Conservation (phyloP, 2,797 vertebrate species). For the Pygocentrus nattereri region DNA sequence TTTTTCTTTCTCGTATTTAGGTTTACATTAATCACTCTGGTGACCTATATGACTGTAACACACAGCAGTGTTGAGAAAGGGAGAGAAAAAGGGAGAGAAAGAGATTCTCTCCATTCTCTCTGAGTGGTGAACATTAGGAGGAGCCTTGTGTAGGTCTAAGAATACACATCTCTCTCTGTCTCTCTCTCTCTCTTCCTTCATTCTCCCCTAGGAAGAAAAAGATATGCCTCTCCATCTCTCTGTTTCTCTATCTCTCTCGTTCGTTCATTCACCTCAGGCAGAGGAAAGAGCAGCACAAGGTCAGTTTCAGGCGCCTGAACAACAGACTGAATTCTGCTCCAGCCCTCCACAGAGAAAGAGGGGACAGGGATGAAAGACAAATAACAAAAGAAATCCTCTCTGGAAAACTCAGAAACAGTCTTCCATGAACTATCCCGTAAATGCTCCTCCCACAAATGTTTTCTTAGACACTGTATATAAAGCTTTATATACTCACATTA, state of each 20-base stretch:
- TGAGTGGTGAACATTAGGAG: conserved; percentile 25
- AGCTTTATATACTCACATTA: too few relatives aligned
- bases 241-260: background rate
- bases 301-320: conserved; percentile 23
- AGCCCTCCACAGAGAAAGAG: conserved; percentile 5
- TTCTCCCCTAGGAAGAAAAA: conserved; percentile 37
- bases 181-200: conserved; percentile 10
- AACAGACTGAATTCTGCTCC: conserved; percentile 10
- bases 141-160: conserved; percentile 31
- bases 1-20: too few relatives aligned
- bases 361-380: background rate
- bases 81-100: too few relatives aligned
- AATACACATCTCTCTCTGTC: conserved; percentile 31
- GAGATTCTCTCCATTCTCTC: background rate
- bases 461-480: too few relatives aligned
- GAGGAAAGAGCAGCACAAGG: conserved; percentile 43
- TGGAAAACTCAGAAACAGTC: conserved; percentile 59
- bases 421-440: conserved; percentile 38
- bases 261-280: conserved; percentile 32
- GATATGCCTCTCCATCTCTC: conserved; percentile 19
- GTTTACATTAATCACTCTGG: too few relatives aligned
- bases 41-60: too few relatives aligned
- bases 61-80: too few relatives aligned
- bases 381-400: conserved; percentile 14
- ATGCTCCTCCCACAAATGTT: too few relatives aligned